Percentiles rank a stretch among this genome's conserved stretches.
These are phyloP conservation scores for Oppia nitens DNA, from an alignment of 1,140 invertebrate species.

Conservation along the genomic window DNA sequence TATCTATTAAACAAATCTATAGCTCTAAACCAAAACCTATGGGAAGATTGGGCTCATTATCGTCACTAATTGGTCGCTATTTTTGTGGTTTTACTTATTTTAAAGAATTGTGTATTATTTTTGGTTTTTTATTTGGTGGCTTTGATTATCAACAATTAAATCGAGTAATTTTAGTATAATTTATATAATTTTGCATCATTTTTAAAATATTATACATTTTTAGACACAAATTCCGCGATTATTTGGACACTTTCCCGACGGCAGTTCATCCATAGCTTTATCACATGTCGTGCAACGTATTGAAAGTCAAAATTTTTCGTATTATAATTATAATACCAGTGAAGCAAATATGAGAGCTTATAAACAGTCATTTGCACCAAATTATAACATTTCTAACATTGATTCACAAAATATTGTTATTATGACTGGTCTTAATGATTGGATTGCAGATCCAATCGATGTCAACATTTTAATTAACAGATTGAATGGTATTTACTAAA, in stretches of 20 bases:
- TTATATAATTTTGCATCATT: neutral
- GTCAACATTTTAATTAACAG: slow-evolving; percentile 6
- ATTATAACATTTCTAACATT: slow-evolving; percentile 13
- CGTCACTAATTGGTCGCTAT: neutral
- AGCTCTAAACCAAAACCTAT: neutral
- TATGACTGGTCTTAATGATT: slow-evolving; percentile 13
- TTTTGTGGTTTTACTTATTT: slow-evolving; percentile 1
- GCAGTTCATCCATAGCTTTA: neutral
- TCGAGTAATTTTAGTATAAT: neutral
- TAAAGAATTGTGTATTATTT: neutral
- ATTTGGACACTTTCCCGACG: slow-evolving; percentile 8
- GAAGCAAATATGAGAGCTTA: slow-evolving; percentile 8
- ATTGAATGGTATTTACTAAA: slow-evolving; percentile 3
- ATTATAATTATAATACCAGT: slow-evolving; percentile 17
- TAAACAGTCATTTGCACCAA: neutral
- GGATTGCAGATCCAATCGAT: slow-evolving; percentile 6
- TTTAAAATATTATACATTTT: neutral
- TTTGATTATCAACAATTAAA: slow-evolving; percentile 5
- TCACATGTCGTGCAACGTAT: slow-evolving; percentile 9
- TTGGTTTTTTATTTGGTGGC: neutral
- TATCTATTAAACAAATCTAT: too few relatives aligned
- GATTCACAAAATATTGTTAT: slow-evolving; percentile 4
- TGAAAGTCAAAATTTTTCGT: neutral
- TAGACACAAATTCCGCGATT: neutral
- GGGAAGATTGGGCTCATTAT: neutral